Percentiles rank a stretch among this genome's conserved stretches.
Evolutionary conservation across 2,888 invertebrate genomes (phyloP).

Genomic region (Bembecia ichneumoniformis): DNA sequence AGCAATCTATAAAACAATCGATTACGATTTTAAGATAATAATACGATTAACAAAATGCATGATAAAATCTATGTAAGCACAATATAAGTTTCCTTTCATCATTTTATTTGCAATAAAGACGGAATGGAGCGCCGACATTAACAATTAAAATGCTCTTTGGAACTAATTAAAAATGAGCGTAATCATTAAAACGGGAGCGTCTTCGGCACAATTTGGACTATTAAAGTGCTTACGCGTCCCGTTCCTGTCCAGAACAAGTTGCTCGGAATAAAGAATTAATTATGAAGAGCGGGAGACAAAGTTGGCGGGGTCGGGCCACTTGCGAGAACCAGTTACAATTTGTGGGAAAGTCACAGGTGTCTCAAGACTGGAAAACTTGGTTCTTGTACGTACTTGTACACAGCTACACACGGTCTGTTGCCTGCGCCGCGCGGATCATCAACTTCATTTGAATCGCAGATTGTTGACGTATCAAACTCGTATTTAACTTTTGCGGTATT

Average conservation of each 20-base stretch:
- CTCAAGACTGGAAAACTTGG: constrained; percentile 50
- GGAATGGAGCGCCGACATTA: constrained; percentile 42
- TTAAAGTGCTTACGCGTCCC: constrained; percentile 65
- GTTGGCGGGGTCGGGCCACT: constrained; percentile 43
- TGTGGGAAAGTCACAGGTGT: constrained; percentile 69
- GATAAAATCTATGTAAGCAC: not conserved
- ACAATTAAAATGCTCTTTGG: constrained; percentile 57
- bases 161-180: constrained; percentile 62
- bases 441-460: constrained; percentile 69
- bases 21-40: not conserved
- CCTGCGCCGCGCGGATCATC: constrained; percentile 52
- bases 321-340: constrained; percentile 60
- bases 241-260: constrained; percentile 60
- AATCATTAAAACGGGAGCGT: constrained; percentile 35
- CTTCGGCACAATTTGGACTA: constrained; percentile 64
- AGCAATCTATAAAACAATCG: no score
- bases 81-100: no score
- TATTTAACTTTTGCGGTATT: no score
- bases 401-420: constrained; percentile 43
- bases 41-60: not conserved
- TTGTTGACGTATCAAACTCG: constrained; percentile 21
- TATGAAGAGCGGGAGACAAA: constrained; percentile 61
- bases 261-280: constrained; percentile 71
- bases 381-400: constrained; percentile 31
- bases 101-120: constrained; percentile 6